Conservation (phyloP, 2,797 vertebrate genomes). For the Poecilia wingei region DNA sequence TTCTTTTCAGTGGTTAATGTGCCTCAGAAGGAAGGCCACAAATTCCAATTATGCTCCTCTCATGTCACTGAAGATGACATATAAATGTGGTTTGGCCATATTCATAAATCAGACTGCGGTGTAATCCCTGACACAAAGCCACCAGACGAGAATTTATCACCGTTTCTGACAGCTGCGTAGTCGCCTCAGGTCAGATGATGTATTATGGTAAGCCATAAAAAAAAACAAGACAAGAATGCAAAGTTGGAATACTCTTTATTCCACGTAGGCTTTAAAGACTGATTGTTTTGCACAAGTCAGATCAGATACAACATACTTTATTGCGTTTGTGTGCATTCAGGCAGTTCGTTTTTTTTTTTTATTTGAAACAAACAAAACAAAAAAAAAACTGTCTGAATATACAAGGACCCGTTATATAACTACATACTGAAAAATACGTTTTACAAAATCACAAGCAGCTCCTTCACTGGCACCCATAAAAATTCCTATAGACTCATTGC, state of each 20-base stretch:
- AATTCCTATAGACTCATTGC: neutral
- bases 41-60: constrained; percentile 66
- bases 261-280: neutral
- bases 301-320: neutral
- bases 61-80: constrained; percentile 62
- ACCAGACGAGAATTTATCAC: constrained; percentile 30
- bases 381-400: no score
- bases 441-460: neutral
- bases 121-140: constrained; percentile 39
- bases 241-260: constrained; percentile 1
- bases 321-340: neutral
- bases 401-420: neutral
- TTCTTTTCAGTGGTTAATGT: constrained; percentile 46
- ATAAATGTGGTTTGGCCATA: constrained; percentile 53
- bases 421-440: neutral
- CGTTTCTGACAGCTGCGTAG: constrained; percentile 44
- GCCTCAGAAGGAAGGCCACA: constrained; percentile 56
- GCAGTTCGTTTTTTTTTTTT: no score
- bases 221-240: constrained; percentile 9
- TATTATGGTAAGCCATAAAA: constrained; percentile 12
- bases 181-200: constrained; percentile 38
- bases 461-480: neutral
- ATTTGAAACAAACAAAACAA: no score
- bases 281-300: neutral
- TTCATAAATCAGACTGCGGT: constrained; percentile 57